These are phyloP conservation scores for Austrolebias charrua DNA, from an alignment of 2,797 vertebrate genomes.

Conservation along the genomic window DNA sequence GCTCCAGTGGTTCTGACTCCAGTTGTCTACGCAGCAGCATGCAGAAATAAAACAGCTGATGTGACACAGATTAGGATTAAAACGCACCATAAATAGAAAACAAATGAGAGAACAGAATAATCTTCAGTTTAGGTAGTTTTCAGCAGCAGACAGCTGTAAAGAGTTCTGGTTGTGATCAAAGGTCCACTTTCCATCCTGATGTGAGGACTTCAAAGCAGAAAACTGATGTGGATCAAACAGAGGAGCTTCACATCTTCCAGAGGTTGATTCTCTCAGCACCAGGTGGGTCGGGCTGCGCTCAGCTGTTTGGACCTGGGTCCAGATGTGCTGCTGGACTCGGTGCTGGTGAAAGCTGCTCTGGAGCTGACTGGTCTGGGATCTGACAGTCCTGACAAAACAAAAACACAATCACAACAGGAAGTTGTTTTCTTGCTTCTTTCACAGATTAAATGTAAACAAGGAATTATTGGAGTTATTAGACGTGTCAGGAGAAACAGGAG, in stretches of 20 bases:
- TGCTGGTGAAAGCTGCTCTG: constrained; percentile 59
- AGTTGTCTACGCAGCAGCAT: too few relatives aligned
- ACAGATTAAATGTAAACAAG: too few relatives aligned
- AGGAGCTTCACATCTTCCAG: background rate
- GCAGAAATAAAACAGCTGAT: too few relatives aligned
- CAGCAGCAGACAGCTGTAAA: background rate
- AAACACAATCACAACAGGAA: background rate
- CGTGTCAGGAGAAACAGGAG: background rate
- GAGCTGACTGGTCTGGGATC: constrained; percentile 73
- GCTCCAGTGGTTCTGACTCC: too few relatives aligned
- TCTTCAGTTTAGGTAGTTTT: background rate
- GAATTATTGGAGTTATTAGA: too few relatives aligned
- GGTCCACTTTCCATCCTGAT: background rate
- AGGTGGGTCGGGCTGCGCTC: constrained; percentile 74
- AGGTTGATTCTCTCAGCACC: constrained; percentile 58
- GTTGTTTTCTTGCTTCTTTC: background rate
- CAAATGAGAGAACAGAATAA: background rate
- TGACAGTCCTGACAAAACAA: constrained; percentile 48
- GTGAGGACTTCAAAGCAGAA: too few relatives aligned
- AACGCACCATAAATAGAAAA: too few relatives aligned
- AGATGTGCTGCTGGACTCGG: constrained; percentile 44
- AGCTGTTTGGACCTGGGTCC: constrained; percentile 70
- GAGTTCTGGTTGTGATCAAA: background rate
- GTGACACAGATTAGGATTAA: too few relatives aligned
- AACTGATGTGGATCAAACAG: background rate